These are phyloP conservation scores for Craterocephalus amniculus DNA, from an alignment of 2,797 vertebrate species.

Conservation along the genomic window DNA sequence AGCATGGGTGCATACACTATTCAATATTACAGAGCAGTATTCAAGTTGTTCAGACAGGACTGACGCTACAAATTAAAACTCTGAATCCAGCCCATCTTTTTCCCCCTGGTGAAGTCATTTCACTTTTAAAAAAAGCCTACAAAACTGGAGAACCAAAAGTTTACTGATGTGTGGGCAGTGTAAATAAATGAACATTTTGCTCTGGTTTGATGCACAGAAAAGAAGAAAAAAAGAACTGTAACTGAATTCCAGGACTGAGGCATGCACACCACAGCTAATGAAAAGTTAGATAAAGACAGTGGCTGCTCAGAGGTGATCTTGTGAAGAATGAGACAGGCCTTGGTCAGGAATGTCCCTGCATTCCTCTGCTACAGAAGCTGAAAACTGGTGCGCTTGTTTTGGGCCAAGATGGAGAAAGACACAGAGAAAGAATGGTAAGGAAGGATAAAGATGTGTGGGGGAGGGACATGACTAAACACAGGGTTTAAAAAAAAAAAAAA, in stretches of 20 bases:
- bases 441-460: conserved; percentile 3
- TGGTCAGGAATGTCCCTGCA: conserved; percentile 73
- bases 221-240: not conserved
- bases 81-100: too few relatives aligned
- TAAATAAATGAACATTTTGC: not conserved
- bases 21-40: not conserved
- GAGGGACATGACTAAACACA: conserved; percentile 3
- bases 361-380: conserved; percentile 68
- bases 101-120: too few relatives aligned
- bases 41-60: not conserved
- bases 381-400: conserved; percentile 51
- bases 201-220: not conserved
- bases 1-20: not conserved
- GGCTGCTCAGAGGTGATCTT: conserved; percentile 44
- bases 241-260: not conserved
- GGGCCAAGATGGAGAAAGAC: conserved; percentile 10
- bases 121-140: too few relatives aligned
- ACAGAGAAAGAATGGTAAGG: not conserved
- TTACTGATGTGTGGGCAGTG: too few relatives aligned
- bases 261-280: conserved; percentile 11
- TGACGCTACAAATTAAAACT: too few relatives aligned
- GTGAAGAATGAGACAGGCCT: conserved; percentile 60
- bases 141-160: not conserved
- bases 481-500: conserved; percentile 1
- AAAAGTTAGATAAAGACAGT: conserved; percentile 45